A percentile compares a stretch with the other conserved stretches of the same genome.
Evolutionary conservation across 2,888 invertebrate species (phyloP).

Genomic region (Dynastes hyllus): DNA sequence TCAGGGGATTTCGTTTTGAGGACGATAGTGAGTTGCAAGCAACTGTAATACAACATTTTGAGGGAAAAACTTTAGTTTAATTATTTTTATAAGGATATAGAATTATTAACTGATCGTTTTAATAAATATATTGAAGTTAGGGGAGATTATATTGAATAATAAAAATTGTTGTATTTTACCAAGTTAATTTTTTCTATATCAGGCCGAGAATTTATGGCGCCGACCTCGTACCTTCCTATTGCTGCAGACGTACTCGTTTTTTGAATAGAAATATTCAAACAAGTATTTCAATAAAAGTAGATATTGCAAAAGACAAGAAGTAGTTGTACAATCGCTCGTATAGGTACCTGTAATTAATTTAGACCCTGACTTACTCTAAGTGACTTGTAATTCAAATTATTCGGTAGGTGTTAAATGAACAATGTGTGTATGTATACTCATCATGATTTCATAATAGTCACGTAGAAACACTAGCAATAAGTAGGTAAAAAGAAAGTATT

Average conservation of each 20-base stretch:
- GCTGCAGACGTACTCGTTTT: neutral
- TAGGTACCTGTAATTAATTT: neutral
- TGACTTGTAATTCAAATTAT: neutral
- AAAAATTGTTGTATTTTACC: no score
- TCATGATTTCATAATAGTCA: neutral
- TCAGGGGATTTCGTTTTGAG: no score
- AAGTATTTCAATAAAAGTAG: neutral
- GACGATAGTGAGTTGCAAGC: no score
- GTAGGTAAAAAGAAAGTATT: neutral
- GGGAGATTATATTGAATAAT: no score
- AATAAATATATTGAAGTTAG: no score
- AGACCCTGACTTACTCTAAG: neutral
- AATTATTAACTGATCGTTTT: no score
- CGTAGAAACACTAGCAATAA: neutral
- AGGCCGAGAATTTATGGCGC: no score
- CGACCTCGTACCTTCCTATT: no score
- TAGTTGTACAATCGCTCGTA: neutral
- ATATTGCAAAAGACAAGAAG: neutral
- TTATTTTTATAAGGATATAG: no score
- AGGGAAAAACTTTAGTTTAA: no score
- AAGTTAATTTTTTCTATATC: no score
- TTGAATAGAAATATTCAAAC: neutral
- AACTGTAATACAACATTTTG: no score
- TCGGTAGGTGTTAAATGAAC: constrained; percentile 5
- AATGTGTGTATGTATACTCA: neutral